Evolutionary conservation across 2,888 invertebrate genomes (phyloP).

Genomic region (Tetragonula carbonaria): DNA sequence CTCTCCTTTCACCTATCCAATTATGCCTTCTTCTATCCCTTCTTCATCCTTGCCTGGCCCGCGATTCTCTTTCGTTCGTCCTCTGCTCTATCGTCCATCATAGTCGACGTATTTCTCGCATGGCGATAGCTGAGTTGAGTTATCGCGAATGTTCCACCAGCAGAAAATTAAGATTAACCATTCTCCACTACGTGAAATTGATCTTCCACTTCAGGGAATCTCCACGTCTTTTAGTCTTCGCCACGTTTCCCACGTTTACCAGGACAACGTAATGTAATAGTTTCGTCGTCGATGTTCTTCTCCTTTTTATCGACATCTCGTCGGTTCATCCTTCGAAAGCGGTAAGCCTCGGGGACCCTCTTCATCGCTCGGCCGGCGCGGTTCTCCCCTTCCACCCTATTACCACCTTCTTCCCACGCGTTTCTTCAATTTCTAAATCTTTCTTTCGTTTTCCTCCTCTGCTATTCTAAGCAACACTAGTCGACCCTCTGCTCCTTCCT

Average conservation of each 20-base stretch:
- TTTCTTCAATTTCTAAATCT: slow-evolving; percentile 60
- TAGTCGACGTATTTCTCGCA: not conserved
- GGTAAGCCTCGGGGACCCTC: slow-evolving; percentile 9
- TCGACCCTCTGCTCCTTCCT: not conserved
- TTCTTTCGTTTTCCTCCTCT: slow-evolving; percentile 14
- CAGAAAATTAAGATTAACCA: not conserved
- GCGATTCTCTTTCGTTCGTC: slow-evolving; percentile 19
- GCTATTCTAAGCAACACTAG: slow-evolving; percentile 7
- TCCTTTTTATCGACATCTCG: slow-evolving; percentile 20
- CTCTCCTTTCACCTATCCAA: slow-evolving; percentile 52
- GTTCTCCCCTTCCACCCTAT: slow-evolving; percentile 38
- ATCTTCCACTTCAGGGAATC: not conserved
- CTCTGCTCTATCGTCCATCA: not conserved
- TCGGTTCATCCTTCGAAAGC: slow-evolving; percentile 26
- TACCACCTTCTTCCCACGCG: slow-evolving; percentile 17
- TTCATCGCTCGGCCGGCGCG: slow-evolving; percentile 5
- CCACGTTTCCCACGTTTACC: not conserved
- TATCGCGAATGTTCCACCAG: not conserved
- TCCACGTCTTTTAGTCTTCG: not conserved
- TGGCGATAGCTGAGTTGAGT: not conserved
- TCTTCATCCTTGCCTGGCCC: slow-evolving; percentile 6
- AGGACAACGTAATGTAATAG: not conserved
- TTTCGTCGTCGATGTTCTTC: slow-evolving; percentile 33
- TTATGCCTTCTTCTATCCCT: slow-evolving; percentile 61
- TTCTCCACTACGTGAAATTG: no score